phyloP scores from a whole-genome alignment of 2,888 invertebrate genomes.

The Cacoxenus indagator region DNA sequence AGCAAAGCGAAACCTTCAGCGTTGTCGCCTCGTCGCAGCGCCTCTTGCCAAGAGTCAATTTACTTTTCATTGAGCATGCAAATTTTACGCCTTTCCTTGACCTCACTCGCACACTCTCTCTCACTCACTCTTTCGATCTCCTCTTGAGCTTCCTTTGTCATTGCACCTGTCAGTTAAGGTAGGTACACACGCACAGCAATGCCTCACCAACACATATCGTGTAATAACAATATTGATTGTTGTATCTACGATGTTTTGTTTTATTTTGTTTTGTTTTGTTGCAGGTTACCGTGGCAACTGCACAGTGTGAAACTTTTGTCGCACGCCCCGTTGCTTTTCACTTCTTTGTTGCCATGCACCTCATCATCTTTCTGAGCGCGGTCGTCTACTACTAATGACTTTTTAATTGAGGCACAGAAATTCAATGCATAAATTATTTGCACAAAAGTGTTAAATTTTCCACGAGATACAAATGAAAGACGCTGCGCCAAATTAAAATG shows the following conservation, averaged over 20 bases:
- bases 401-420: conserved; percentile 13
- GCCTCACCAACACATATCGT: not conserved
- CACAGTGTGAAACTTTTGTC: not conserved
- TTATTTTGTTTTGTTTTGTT: not conserved
- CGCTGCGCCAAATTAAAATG: not conserved
- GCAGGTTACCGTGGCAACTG: not conserved
- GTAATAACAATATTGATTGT: conserved; percentile 5
- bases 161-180: not conserved
- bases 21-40: too few relatives aligned
- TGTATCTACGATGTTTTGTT: not conserved
- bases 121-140: too few relatives aligned
- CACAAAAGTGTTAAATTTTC: not conserved
- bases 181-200: not conserved
- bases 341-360: not conserved
- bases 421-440: conserved; percentile 12
- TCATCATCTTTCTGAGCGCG: not conserved
- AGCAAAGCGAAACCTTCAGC: conserved; percentile 5
- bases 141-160: not conserved
- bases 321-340: not conserved
- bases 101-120: too few relatives aligned
- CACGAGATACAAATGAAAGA: not conserved
- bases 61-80: not conserved
- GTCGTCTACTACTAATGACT: conserved; percentile 1
- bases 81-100: not conserved
- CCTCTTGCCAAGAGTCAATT: not conserved